phyloP scores from a whole-genome alignment of 2,113 vertebrate species.

The Phocoena phocoena region DNA sequence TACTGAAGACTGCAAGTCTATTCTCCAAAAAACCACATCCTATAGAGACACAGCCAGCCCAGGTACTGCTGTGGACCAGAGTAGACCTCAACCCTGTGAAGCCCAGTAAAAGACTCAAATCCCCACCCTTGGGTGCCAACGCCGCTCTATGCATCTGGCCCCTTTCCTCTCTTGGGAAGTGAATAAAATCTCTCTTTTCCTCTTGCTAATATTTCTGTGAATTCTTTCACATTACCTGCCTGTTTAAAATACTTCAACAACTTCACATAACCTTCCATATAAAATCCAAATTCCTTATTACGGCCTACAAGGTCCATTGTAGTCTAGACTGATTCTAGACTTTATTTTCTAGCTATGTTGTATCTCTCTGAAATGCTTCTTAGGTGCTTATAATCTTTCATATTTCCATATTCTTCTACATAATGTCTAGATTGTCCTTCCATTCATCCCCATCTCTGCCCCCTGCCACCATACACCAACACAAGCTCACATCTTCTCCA shows the following conservation, averaged over 20 bases:
- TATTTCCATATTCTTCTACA: not conserved
- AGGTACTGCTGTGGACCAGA: too few species aligned
- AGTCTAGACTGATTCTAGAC: not conserved
- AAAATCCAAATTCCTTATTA: not conserved
- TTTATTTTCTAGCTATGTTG: not conserved
- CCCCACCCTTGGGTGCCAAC: too few species aligned
- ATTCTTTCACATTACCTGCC: not conserved
- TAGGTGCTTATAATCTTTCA: not conserved
- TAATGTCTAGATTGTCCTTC: not conserved
- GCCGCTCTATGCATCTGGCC: too few species aligned
- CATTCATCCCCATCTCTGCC: not conserved
- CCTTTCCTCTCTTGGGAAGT: too few species aligned
- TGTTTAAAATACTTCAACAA: conserved; percentile 1
- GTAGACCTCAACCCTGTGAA: too few species aligned
- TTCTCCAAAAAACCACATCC: too few species aligned
- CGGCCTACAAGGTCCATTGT: not conserved
- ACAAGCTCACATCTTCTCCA: not conserved
- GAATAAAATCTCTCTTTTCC: too few species aligned
- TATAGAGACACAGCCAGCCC: too few species aligned
- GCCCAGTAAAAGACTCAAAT: too few species aligned
- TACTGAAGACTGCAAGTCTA: too few species aligned
- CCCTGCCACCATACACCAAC: not conserved
- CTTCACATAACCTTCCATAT: not conserved
- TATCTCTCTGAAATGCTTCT: not conserved
- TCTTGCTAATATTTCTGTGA: too few species aligned